phyloP scores from a whole-genome alignment of 2,888 invertebrate species.

The Epinotia ramella region DNA sequence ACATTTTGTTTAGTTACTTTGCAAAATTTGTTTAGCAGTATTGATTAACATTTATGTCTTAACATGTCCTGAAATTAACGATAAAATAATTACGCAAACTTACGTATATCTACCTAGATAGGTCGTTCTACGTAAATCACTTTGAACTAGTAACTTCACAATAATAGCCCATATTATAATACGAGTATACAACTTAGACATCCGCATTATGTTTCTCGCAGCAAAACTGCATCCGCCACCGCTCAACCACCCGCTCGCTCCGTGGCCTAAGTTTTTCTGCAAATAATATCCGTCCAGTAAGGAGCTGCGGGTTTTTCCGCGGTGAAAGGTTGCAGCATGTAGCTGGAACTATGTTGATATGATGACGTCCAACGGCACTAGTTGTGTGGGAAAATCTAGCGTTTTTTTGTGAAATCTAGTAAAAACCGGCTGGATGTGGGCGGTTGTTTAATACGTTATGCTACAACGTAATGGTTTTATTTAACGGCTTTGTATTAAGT shows the following conservation, averaged over 20 bases:
- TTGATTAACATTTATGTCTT: too few relatives aligned
- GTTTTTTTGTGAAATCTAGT: conserved; percentile 63
- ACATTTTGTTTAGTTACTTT: too few relatives aligned
- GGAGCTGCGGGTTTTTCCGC: conserved; percentile 81
- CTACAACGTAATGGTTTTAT: background rate
- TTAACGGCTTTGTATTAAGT: background rate
- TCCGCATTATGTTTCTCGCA: background rate
- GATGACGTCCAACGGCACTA: conserved; percentile 70
- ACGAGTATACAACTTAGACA: too few relatives aligned
- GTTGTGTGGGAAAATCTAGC: conserved; percentile 57
- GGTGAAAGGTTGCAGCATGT: conserved; percentile 80
- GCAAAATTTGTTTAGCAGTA: too few relatives aligned
- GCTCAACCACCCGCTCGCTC: conserved; percentile 53
- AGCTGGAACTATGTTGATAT: conserved; percentile 77
- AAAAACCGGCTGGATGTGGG: conserved; percentile 50
- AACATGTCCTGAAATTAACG: too few relatives aligned
- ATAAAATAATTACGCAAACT: too few relatives aligned
- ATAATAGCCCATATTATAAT: too few relatives aligned
- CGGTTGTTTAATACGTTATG: background rate
- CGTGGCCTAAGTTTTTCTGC: conserved; percentile 75
- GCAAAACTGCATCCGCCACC: conserved; percentile 2
- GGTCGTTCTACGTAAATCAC: too few relatives aligned
- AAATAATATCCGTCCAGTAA: conserved; percentile 77
- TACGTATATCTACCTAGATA: too few relatives aligned
- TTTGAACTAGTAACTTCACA: too few relatives aligned